Conservation (phyloP, 35 echinoderm and acorn worm species). For the Apostichopus parvimensis region DNA sequence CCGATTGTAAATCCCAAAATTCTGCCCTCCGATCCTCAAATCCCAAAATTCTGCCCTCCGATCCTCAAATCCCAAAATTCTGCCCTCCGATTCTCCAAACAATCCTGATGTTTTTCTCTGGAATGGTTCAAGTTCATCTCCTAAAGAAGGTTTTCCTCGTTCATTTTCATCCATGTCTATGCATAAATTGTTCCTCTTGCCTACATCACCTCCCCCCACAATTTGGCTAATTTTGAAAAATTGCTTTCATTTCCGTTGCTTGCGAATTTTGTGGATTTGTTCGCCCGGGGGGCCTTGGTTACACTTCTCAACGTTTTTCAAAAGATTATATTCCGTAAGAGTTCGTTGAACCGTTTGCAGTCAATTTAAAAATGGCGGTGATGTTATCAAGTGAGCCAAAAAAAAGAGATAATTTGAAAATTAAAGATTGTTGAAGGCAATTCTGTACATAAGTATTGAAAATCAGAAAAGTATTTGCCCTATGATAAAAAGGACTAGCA, state of each 20-base stretch:
- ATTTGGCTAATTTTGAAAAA: constrained; percentile 8
- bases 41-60: too few species aligned
- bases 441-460: background rate
- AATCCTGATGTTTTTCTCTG: too few species aligned
- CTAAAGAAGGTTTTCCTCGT: too few species aligned
- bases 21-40: too few species aligned
- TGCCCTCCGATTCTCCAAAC: too few species aligned
- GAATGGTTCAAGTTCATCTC: too few species aligned
- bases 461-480: background rate
- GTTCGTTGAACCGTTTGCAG: background rate
- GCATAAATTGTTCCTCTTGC: too few species aligned
- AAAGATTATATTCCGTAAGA: background rate
- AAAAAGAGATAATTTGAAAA: background rate
- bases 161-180: too few species aligned
- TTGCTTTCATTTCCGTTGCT: background rate
- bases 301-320: background rate
- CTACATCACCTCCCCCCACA: background rate
- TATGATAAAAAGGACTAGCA: background rate
- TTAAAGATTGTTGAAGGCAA: background rate
- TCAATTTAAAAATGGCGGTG: constrained; percentile 16
- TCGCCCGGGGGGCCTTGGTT: background rate
- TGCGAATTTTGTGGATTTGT: background rate
- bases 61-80: too few species aligned
- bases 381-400: background rate
- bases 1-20: too few species aligned